Percentiles rank a stretch among this genome's conserved stretches.
These are phyloP conservation scores for Microplitis demolitor DNA, from an alignment of 1,140 invertebrate species.

Conservation along the genomic window DNA sequence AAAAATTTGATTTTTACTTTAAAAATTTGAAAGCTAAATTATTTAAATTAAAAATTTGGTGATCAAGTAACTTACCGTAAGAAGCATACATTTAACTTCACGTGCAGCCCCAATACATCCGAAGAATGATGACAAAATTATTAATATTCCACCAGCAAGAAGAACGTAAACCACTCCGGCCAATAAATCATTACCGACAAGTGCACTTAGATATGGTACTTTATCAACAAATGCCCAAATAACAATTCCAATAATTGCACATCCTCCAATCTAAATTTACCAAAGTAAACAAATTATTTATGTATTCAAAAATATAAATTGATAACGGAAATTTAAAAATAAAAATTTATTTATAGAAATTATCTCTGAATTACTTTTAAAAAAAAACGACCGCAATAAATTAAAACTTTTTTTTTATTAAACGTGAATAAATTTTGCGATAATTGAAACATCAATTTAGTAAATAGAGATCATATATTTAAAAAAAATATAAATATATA, in stretches of 20 bases:
- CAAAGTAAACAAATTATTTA: constrained; percentile 4
- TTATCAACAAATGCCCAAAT: constrained; percentile 83
- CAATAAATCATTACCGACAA: constrained; percentile 83
- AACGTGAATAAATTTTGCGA: too few relatives aligned
- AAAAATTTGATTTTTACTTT: too few relatives aligned
- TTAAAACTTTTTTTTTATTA: too few relatives aligned
- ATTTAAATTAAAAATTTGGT: neutral
- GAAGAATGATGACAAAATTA: constrained; percentile 79
- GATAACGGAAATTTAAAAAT: neutral
- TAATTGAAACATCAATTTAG: too few relatives aligned
- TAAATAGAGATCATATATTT: too few relatives aligned
- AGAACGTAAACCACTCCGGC: constrained; percentile 81
- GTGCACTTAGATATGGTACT: constrained; percentile 75
- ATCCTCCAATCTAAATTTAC: constrained; percentile 72
- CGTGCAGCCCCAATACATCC: constrained; percentile 85
- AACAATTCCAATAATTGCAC: constrained; percentile 75
- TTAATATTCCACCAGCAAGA: constrained; percentile 76
- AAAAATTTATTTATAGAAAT: too few relatives aligned
- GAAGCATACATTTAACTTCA: constrained; percentile 87
- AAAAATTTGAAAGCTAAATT: neutral
- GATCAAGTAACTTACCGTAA: constrained; percentile 70
- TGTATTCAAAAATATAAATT: neutral
- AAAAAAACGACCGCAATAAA: too few relatives aligned
- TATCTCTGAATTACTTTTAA: too few relatives aligned
- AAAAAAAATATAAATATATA: too few relatives aligned